phyloP scores from a whole-genome alignment of 2,888 invertebrate species.

The Lasius platythorax region DNA sequence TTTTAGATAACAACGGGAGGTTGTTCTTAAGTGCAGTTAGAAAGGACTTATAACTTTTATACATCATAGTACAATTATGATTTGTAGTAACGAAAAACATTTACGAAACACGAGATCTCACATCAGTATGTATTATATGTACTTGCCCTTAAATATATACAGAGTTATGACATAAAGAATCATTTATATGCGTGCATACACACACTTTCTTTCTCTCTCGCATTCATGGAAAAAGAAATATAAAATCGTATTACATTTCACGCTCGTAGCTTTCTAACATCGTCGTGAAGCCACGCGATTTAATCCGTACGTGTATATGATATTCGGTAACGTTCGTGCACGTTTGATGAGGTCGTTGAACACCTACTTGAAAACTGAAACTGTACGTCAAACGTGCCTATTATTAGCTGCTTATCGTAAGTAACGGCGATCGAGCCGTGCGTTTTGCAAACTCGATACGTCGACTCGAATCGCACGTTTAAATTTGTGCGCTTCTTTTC shows the following conservation, averaged over 20 bases:
- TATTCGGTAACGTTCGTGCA: constrained; percentile 18
- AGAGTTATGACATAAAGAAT: constrained; percentile 52
- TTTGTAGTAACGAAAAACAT: constrained; percentile 51
- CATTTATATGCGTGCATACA: constrained; percentile 46
- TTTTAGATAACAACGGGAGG: constrained; percentile 6
- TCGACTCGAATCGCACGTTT: constrained; percentile 1
- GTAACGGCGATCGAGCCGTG: not conserved
- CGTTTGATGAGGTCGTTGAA: not conserved
- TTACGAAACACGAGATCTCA: constrained; percentile 55
- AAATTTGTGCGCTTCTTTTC: constrained; percentile 27
- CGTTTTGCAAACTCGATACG: constrained; percentile 26
- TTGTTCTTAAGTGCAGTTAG: constrained; percentile 37
- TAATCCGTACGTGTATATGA: not conserved
- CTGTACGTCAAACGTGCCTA: constrained; percentile 22
- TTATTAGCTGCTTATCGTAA: constrained; percentile 27
- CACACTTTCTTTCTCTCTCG: not conserved
- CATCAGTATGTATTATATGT: constrained; percentile 60
- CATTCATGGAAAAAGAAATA: constrained; percentile 46
- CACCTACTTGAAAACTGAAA: constrained; percentile 6
- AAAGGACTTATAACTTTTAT: constrained; percentile 48
- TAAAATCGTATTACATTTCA: constrained; percentile 43
- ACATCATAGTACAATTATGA: constrained; percentile 45
- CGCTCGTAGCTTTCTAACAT: constrained; percentile 10
- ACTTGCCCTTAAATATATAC: constrained; percentile 56
- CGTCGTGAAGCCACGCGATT: constrained; percentile 16